These are phyloP conservation scores for Diuraphis noxia DNA, from an alignment of 1,140 invertebrate genomes.

Conservation along the genomic window DNA sequence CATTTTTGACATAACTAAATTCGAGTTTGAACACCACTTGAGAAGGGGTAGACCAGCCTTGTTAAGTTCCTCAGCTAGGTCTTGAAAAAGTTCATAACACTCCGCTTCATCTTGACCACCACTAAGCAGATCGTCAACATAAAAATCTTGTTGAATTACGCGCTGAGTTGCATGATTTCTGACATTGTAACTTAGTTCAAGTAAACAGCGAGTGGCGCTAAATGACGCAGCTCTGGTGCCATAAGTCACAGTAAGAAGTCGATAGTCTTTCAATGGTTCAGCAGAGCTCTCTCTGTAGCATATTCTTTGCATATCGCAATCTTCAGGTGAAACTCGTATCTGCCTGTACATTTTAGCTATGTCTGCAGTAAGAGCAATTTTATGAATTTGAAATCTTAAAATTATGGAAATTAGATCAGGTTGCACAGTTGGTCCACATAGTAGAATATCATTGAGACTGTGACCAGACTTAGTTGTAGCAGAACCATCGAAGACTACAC, in stretches of 20 bases:
- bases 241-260: background rate
- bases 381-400: background rate
- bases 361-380: background rate
- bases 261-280: background rate
- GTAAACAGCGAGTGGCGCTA: background rate
- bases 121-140: no score
- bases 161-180: background rate
- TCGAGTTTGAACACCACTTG: no score
- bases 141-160: no score
- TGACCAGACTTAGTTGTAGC: background rate
- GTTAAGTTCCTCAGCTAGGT: no score
- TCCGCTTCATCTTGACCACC: no score
- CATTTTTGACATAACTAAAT: background rate
- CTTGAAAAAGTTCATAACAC: no score
- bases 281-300: background rate
- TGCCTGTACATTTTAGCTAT: background rate
- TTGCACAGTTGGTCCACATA: background rate
- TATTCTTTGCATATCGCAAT: background rate
- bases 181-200: background rate
- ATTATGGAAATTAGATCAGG: background rate
- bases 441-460: background rate
- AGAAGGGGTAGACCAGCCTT: no score
- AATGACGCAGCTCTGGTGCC: background rate
- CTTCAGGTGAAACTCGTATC: background rate
- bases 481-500: background rate